Evolutionary conservation across 1,140 invertebrate species (phyloP), one percentile per base, ranked within the genome.

Genomic region (Anthonomus grandis): DNA sequence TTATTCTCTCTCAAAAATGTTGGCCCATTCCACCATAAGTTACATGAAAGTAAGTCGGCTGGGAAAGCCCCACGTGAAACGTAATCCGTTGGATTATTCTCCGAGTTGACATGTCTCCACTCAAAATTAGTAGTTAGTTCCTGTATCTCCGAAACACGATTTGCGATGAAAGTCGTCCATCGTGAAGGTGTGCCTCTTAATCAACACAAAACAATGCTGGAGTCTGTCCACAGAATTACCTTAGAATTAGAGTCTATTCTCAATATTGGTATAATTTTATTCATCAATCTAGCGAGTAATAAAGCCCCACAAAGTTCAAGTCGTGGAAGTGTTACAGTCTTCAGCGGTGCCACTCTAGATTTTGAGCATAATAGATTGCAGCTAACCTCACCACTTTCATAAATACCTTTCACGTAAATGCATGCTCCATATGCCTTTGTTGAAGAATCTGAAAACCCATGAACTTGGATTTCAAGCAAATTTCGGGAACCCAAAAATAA

Each of bases 251-350:
- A n/a, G 37, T 39, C 37, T 6, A 39, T 17, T 17, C 17, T 39
- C 17, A 39, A 12, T 5, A 39, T 39, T 5, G 37, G 5, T 17
- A 39, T 39, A 17, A 39, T 39, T 39, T 39, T 39, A 39, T 39
- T 9, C 10, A 39, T 13, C 17, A 39, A 39, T 39, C 37, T 39
- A 39, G 37, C 10, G 8, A 70, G 41, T 10, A 70, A 21, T 5
- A 67, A 9, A 4, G 67, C 64, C 8, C 48, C 66, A 46, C 37
- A 39, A 39, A 39, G 37, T 17, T 39, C 37, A 12, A 39, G 15
- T 9, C 37, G 37, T 5, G 37, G 37, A 6, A 39, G 37, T 5
- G 37, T 6, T 39, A 39, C 17, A 15, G 37, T 39, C 15, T 39
- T 39, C 37, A 39, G 15, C 17, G 37, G 37, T 39, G 37, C 9